phyloP scores from a whole-genome alignment of 2,113 vertebrate species.

The Rhabdomys dilectus region DNA sequence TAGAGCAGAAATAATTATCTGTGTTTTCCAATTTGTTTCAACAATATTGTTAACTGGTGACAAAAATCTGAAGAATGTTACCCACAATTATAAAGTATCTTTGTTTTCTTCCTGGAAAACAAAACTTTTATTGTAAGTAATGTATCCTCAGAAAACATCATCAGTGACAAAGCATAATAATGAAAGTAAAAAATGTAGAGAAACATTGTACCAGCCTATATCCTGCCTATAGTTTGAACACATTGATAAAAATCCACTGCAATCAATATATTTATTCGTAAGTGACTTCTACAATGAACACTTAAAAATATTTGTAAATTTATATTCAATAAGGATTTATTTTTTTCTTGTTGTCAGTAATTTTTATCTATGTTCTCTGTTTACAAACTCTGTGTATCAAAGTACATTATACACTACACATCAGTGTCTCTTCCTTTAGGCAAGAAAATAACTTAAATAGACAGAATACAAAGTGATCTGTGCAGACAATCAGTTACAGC shows the following conservation, averaged over 20 bases:
- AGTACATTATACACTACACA: not conserved
- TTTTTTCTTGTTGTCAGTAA: not conserved
- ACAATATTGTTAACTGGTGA: not conserved
- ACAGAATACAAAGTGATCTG: not conserved
- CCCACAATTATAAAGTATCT: not conserved
- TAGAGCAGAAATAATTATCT: not conserved
- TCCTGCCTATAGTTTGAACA: not conserved
- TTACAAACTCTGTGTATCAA: not conserved
- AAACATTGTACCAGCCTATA: not conserved
- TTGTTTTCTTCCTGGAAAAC: not conserved
- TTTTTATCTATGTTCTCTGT: not conserved
- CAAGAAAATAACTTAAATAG: not conserved
- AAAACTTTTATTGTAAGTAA: not conserved
- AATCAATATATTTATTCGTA: not conserved
- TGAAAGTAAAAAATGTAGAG: not conserved
- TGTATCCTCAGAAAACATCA: not conserved
- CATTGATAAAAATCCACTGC: not conserved
- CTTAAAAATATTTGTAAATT: conserved; percentile 3
- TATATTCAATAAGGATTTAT: not conserved
- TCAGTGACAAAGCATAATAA: not conserved
- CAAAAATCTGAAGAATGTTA: not conserved
- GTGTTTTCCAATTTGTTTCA: not conserved
- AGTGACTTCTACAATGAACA: not conserved
- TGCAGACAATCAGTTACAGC: not conserved
- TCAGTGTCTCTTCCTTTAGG: not conserved